phyloP scores from a whole-genome alignment of 2,888 invertebrate species.

The Syritta pipiens region DNA sequence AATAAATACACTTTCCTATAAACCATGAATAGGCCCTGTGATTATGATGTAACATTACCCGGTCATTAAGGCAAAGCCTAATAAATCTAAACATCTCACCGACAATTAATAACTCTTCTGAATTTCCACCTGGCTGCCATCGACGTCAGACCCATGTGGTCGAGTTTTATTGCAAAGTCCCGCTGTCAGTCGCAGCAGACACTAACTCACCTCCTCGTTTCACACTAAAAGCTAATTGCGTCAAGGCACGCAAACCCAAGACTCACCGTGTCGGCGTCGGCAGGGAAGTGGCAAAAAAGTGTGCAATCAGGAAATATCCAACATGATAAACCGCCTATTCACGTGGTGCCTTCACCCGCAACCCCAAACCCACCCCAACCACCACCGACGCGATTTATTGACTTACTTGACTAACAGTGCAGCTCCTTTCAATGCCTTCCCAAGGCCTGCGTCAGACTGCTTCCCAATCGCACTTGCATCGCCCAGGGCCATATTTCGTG shows the following conservation, averaged over 20 bases:
- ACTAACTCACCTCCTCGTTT: constrained; percentile 33
- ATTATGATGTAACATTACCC: too few species aligned
- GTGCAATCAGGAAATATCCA: constrained; percentile 68
- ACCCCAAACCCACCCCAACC: constrained; percentile 16
- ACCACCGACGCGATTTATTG: constrained; percentile 63
- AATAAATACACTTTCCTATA: too few species aligned
- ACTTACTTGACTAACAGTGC: constrained; percentile 57
- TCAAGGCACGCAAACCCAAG: constrained; percentile 50
- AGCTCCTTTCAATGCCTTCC: constrained; percentile 64
- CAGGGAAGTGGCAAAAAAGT: constrained; percentile 20
- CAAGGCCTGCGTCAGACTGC: constrained; percentile 60
- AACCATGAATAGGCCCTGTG: too few species aligned
- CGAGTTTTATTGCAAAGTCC: constrained; percentile 54
- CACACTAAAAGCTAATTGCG: constrained; percentile 61
- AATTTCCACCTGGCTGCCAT: constrained; percentile 6
- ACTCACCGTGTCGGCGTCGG: not conserved
- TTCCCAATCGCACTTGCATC: constrained; percentile 61
- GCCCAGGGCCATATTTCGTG: constrained; percentile 57
- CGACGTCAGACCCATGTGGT: constrained; percentile 16
- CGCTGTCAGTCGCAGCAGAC: constrained; percentile 65
- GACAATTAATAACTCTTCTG: constrained; percentile 55
- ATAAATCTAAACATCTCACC: constrained; percentile 60
- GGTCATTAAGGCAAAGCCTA: constrained; percentile 34
- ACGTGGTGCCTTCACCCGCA: constrained; percentile 54
- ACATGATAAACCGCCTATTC: constrained; percentile 69